A percentile compares a stretch with the other conserved stretches of the same genome.
Conservation (phyloP, 2,113 vertebrate genomes). For the Lates calcarifer region DNA sequence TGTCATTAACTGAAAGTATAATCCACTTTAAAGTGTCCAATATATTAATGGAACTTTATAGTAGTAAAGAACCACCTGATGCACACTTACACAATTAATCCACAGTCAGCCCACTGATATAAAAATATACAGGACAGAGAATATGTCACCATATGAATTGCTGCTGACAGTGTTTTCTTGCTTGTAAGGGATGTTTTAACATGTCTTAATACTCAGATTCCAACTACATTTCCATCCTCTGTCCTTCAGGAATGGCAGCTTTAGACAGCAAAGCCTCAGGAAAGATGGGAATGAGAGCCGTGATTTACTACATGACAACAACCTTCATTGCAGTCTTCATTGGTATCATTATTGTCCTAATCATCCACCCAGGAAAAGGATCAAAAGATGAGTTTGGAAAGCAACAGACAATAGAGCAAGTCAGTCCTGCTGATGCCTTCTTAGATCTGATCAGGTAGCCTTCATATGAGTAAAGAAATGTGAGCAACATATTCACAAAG, state of each 20-base stretch:
- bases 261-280: conserved; percentile 97
- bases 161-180: too few species aligned
- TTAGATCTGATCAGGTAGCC: conserved; percentile 95
- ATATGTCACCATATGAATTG: background rate
- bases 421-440: conserved; percentile 96
- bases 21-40: too few species aligned
- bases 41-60: too few species aligned
- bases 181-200: background rate
- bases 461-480: background rate
- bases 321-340: conserved; percentile 96
- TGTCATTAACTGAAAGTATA: too few species aligned
- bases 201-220: background rate
- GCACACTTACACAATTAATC: too few species aligned
- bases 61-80: background rate
- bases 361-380: conserved; percentile 97
- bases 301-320: conserved; percentile 98
- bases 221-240: background rate
- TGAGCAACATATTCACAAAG: background rate
- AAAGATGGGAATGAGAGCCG: conserved; percentile 97
- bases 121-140: background rate
- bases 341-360: conserved; percentile 95
- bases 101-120: background rate
- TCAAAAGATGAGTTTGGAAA: conserved; percentile 96
- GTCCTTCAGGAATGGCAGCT: conserved; percentile 91
- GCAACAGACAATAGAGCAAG: conserved; percentile 93